Conservation (phyloP, 2,888 invertebrate species). For the Eupithecia abbreviata region DNA sequence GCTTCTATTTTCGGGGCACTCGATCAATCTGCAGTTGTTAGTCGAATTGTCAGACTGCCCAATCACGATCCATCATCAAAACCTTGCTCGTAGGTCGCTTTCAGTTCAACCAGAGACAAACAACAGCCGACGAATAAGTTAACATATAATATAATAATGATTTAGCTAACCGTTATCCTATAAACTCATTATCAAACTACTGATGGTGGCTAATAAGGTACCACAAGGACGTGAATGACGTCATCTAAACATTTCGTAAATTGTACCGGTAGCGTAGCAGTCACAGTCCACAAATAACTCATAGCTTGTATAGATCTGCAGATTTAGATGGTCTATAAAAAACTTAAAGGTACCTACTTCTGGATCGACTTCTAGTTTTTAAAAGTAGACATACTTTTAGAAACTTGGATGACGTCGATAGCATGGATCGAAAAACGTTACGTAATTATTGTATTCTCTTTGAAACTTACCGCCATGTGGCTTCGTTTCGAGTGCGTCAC, state of each 20-base stretch:
- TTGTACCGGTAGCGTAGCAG: constrained; percentile 40
- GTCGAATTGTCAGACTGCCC: constrained; percentile 4
- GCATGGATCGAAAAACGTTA: no score
- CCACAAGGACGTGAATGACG: constrained; percentile 45
- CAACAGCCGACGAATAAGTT: background rate
- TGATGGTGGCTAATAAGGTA: constrained; percentile 25
- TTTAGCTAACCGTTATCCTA: constrained; percentile 36
- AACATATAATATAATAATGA: background rate
- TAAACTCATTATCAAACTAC: constrained; percentile 38
- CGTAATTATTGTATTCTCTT: no score
- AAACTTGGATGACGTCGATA: no score
- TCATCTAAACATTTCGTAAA: constrained; percentile 44
- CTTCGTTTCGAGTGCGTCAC: no score
- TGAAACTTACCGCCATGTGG: no score
- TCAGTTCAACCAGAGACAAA: background rate
- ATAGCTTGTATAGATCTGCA: constrained; percentile 28
- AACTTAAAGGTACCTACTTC: constrained; percentile 17
- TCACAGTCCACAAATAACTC: constrained; percentile 39
- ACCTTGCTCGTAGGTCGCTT: background rate
- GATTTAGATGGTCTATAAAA: constrained; percentile 29
- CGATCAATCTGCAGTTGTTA: background rate
- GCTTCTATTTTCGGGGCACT: constrained; percentile 9
- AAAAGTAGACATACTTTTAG: no score
- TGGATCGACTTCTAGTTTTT: no score
- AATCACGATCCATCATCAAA: constrained; percentile 10